Conservation (phyloP, 30 jellyfish, hydroid and myxozoan species). For the Phacellophora camtschatica region DNA sequence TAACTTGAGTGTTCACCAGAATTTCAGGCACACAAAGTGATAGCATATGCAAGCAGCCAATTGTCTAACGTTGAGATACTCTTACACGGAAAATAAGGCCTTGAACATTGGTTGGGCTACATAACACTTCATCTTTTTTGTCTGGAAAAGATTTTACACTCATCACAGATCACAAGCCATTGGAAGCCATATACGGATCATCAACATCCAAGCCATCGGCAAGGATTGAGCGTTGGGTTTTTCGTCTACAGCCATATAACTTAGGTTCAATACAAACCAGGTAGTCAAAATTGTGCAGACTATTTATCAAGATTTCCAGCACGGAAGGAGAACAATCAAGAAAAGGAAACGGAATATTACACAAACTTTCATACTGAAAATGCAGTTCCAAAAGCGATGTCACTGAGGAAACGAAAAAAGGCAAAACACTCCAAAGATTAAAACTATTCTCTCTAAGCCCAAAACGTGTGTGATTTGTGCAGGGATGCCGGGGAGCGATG, state of each 20-base stretch:
- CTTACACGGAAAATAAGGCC: constrained; percentile 34
- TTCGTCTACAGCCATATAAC: constrained; percentile 23
- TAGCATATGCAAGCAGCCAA: constrained; percentile 23
- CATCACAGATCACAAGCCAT: constrained; percentile 37
- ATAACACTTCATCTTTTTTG: constrained; percentile 9
- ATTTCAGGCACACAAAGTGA: too few species aligned
- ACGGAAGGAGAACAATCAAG: not conserved
- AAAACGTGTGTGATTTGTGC: too few species aligned
- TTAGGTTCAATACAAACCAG: constrained; percentile 8
- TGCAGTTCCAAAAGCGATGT: not conserved
- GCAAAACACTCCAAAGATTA: not conserved
- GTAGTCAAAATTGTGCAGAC: constrained; percentile 29
- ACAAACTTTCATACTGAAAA: not conserved
- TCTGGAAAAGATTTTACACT: constrained; percentile 13
- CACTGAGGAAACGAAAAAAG: not conserved
- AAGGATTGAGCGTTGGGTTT: constrained; percentile 29
- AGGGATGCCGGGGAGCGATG: too few species aligned
- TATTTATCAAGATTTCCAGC: constrained; percentile 34
- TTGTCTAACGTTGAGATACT: constrained; percentile 23
- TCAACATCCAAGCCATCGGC: constrained; percentile 33
- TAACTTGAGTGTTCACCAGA: too few species aligned
- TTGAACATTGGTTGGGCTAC: constrained; percentile 26
- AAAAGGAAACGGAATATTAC: not conserved
- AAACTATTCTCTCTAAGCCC: too few species aligned
- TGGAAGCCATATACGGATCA: constrained; percentile 1